phyloP scores from a whole-genome alignment of 2,888 invertebrate species.

The Diploptera punctata region DNA sequence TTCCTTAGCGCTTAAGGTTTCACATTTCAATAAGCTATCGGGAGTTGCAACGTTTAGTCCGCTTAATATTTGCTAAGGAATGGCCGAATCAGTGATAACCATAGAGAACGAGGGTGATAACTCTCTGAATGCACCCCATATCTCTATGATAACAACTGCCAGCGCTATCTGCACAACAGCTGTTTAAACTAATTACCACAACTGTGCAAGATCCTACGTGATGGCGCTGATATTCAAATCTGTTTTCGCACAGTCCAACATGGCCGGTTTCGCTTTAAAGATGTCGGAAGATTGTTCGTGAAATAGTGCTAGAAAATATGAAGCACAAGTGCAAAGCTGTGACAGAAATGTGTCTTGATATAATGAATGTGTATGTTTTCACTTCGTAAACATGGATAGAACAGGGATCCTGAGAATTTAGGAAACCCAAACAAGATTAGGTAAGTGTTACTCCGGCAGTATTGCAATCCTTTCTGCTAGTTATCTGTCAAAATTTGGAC shows the following conservation, averaged over 20 bases:
- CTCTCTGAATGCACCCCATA: too few species aligned
- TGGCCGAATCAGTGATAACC: too few species aligned
- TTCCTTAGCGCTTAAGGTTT: too few species aligned
- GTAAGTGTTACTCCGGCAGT: background rate
- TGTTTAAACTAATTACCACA: background rate
- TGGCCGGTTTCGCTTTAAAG: conserved; percentile 34
- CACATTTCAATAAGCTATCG: too few species aligned
- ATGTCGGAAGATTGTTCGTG: conserved; percentile 33
- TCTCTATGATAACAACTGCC: too few species aligned
- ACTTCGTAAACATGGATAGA: conserved; percentile 36
- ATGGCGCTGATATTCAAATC: conserved; percentile 47
- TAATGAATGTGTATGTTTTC: conserved; percentile 7
- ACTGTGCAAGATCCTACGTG: conserved; percentile 36
- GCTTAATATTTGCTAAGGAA: too few species aligned
- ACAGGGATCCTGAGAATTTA: conserved; percentile 39
- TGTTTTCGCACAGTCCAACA: conserved; percentile 35
- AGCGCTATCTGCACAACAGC: too few species aligned
- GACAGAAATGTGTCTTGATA: conserved; percentile 23
- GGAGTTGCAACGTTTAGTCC: too few species aligned
- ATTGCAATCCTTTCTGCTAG: conserved; percentile 2
- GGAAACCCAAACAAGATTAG: conserved; percentile 33
- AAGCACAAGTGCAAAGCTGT: conserved; percentile 4
- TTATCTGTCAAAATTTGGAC: conserved; percentile 6
- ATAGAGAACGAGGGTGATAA: too few species aligned
- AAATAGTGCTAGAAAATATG: conserved; percentile 28